Evolutionary conservation across 2,888 invertebrate genomes (phyloP), one percentile per base, ranked within the genome.

Genomic region (Tryphoninae sp.): DNA sequence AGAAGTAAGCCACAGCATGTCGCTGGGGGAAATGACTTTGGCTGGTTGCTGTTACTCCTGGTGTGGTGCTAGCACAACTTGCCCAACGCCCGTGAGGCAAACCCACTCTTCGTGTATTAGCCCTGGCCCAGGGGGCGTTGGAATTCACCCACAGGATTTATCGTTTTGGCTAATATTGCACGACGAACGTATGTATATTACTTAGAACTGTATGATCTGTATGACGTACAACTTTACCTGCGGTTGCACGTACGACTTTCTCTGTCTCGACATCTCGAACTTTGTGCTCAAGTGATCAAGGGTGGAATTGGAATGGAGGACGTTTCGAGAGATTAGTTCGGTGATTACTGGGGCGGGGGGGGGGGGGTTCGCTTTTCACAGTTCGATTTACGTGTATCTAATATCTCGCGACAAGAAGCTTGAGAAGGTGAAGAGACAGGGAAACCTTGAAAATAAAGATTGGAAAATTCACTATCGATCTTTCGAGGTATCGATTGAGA

Each of bases 121-220:
- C 9, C n/a, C 9, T 13, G 40, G 45, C 33, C 9, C 19, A 26
- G 49, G 22, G 62, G n/a, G 61, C 69, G 69, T 55, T 72, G 64
- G 42, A 59, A 64, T 78, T 78, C 75, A 68, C 79, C 79, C 74
- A 55, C 62, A 72, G 72, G 86, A 88, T 88, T 88, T 88, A 88
- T 87, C 86, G 87, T 84, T 83, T 84, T 75, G 85, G 86, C 33
- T 86, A 87, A 87, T 87, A 87, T 75, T 78, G 71, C 51, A 33
- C 11, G 26, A 69, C n/a, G 42, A 62, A 55, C 40, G 40, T 68
- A 61, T 61, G 61, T 42, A 33, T 23, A 53, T 19, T 45, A 26
- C 42, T 23, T 51, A 64, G 74, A 75, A 67, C 13, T 45, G 45
- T 58, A 64, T 75, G 65, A 75, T 73, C n/a, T 58, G 53, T 62